Conservation (phyloP, 1,140 invertebrate genomes). For the Zaprionus vittiger region DNA sequence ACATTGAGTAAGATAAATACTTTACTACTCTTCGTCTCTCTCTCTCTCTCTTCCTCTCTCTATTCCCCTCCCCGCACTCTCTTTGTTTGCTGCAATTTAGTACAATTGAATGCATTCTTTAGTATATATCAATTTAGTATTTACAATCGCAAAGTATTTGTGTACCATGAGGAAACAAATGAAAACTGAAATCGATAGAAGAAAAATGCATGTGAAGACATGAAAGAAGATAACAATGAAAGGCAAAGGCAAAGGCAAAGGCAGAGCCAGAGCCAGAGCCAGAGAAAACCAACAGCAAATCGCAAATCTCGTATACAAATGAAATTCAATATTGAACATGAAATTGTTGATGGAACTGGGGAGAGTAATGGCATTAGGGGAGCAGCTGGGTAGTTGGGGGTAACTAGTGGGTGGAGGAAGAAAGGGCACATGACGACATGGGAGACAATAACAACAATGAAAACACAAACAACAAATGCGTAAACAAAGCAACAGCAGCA, state of each 20-base stretch:
- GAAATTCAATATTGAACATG: constrained; percentile 42
- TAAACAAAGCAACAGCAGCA: constrained; percentile 25
- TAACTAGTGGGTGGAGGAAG: constrained; percentile 8
- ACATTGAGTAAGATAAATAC: too few relatives aligned
- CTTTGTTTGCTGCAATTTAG: too few relatives aligned
- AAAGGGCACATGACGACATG: constrained; percentile 16
- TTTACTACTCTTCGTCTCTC: too few relatives aligned
- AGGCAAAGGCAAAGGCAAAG: background rate
- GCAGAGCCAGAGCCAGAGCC: background rate
- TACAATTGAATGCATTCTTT: too few relatives aligned
- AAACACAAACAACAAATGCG: constrained; percentile 18
- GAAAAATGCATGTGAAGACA: constrained; percentile 30
- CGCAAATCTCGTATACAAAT: constrained; percentile 14
- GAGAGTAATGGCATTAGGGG: background rate
- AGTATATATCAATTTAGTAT: background rate
- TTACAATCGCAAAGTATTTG: background rate
- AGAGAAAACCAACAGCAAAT: constrained; percentile 6
- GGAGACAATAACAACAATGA: constrained; percentile 21
- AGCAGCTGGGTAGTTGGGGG: background rate
- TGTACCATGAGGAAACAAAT: background rate
- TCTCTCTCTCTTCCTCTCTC: too few relatives aligned
- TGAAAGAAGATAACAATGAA: constrained; percentile 26
- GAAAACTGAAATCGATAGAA: constrained; percentile 19
- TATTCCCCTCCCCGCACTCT: too few relatives aligned
- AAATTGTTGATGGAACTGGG: constrained; percentile 8